These are phyloP conservation scores for Alexandromys fortis DNA, from an alignment of 2,113 vertebrate species.

Conservation along the genomic window DNA sequence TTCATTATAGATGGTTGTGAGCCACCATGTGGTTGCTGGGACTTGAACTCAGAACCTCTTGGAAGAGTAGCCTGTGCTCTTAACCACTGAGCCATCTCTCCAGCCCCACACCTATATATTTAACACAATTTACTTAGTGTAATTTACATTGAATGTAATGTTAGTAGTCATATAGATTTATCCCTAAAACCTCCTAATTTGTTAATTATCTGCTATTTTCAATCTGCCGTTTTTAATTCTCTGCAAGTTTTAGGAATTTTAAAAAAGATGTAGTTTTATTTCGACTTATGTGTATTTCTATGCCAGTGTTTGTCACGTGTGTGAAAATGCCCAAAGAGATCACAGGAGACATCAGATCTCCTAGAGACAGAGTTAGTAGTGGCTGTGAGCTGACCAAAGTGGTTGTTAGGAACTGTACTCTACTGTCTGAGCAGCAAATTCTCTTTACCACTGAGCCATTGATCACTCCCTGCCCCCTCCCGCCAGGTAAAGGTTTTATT, in stretches of 20 bases:
- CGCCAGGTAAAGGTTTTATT: constrained; percentile 14
- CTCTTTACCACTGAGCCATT: background rate
- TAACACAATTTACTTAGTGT: background rate
- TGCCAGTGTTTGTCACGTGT: background rate
- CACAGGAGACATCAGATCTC: background rate
- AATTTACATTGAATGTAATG: background rate
- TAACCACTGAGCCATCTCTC: too few relatives aligned
- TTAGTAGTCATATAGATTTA: background rate
- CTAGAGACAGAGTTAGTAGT: background rate
- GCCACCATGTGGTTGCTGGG: too few relatives aligned
- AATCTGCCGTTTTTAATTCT: constrained; percentile 4
- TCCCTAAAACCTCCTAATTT: background rate
- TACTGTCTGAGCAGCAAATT: background rate
- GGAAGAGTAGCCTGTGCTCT: too few relatives aligned
- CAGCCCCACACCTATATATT: constrained; percentile 31
- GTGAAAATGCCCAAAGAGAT: background rate
- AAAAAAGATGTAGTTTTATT: background rate
- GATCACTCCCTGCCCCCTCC: rapidly evolving
- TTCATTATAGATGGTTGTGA: too few relatives aligned
- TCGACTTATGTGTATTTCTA: background rate
- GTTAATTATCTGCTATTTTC: constrained; percentile 16
- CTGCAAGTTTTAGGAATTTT: background rate
- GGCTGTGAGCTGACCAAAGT: background rate
- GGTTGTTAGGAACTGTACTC: background rate
- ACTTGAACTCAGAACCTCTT: too few relatives aligned